These are phyloP conservation scores for Lepus americanus DNA, from an alignment of 2,113 vertebrate species.

Conservation along the genomic window DNA sequence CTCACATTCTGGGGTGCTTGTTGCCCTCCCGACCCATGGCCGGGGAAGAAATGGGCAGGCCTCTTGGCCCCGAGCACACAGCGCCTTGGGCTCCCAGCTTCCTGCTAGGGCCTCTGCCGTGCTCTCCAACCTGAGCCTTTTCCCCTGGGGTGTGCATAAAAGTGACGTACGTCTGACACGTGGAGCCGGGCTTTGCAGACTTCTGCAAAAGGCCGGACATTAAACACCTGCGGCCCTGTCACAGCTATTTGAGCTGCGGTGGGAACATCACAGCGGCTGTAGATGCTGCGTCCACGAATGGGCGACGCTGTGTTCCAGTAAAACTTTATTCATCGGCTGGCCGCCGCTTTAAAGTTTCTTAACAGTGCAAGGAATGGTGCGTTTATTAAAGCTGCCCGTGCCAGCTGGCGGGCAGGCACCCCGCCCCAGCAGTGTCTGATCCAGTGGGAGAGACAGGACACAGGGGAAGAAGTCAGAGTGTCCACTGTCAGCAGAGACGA, in stretches of 20 bases:
- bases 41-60: rapidly evolving
- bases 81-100: not conserved
- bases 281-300: not conserved
- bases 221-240: not conserved
- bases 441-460: not conserved
- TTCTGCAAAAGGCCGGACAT: not conserved
- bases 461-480: not conserved
- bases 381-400: not conserved
- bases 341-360: not conserved
- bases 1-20: not conserved
- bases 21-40: no score
- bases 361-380: not conserved
- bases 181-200: not conserved
- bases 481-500: not conserved
- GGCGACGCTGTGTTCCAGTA: not conserved
- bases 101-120: not conserved
- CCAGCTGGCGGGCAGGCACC: no score
- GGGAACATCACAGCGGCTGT: not conserved
- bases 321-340: not conserved
- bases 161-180: rapidly evolving
- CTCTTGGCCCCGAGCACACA: not conserved
- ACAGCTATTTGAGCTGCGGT: not conserved
- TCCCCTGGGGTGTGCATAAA: not conserved
- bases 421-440: rapidly evolving
- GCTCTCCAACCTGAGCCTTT: not conserved